Conservation (phyloP, 2,113 vertebrate species). For the Pyrgilauda ruficollis region DNA sequence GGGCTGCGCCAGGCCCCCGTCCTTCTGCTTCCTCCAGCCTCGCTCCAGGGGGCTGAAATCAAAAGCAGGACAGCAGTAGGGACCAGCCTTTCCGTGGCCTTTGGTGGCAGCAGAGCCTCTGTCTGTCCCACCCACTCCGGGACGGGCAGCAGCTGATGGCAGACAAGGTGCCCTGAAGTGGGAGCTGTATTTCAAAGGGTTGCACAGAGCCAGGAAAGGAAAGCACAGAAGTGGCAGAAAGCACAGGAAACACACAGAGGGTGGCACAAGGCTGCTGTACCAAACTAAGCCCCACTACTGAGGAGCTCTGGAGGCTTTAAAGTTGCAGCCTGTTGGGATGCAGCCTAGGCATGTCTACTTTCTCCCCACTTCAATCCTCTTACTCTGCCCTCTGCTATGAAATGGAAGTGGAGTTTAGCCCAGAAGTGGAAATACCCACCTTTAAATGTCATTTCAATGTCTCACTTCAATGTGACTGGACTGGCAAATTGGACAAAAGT, state of each 20-base stretch:
- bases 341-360: background rate
- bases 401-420: background rate
- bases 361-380: background rate
- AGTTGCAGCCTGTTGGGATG: background rate
- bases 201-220: background rate
- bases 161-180: background rate
- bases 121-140: background rate
- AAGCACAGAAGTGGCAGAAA: background rate
- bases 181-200: background rate
- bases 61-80: background rate
- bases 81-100: background rate
- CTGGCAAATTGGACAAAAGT: background rate
- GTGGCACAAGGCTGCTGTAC: background rate
- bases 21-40: constrained; percentile 95
- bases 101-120: background rate
- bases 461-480: background rate
- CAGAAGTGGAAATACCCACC: background rate
- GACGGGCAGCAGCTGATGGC: background rate
- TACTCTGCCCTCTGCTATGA: background rate
- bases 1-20: constrained; percentile 81
- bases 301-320: background rate
- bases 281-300: background rate
- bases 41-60: constrained; percentile 87
- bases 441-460: background rate
- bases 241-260: background rate